Conservation (phyloP, 2,888 invertebrate genomes). For the Eupithecia subfuscata region DNA sequence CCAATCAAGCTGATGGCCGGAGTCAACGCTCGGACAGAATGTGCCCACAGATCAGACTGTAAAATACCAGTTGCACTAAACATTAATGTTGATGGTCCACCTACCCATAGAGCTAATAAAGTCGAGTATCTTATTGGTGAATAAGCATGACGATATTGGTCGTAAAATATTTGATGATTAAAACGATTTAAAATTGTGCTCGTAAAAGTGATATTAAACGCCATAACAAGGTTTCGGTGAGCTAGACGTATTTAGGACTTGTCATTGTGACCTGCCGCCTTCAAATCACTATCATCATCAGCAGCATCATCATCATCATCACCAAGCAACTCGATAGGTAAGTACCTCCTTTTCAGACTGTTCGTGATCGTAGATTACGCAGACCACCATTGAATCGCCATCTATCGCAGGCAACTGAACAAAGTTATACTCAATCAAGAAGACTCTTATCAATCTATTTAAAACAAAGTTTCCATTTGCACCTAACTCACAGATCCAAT, state of each 20-base stretch:
- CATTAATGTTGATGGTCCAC: conserved; percentile 16
- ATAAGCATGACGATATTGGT: conserved; percentile 21
- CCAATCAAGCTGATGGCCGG: background rate
- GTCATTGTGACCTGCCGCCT: background rate
- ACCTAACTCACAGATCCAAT: conserved; percentile 45
- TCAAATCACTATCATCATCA: background rate
- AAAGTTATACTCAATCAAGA: background rate
- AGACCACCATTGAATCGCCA: background rate
- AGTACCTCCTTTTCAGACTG: background rate
- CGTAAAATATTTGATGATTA: conserved; percentile 25
- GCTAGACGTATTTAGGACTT: conserved; percentile 1
- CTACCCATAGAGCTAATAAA: conserved; percentile 25
- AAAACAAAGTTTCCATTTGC: conserved; percentile 36
- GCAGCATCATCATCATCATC: conserved; percentile 2
- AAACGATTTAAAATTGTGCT: conserved; percentile 6
- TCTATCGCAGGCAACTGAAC: background rate
- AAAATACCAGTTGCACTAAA: conserved; percentile 27
- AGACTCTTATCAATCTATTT: conserved; percentile 32
- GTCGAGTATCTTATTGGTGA: conserved; percentile 26
- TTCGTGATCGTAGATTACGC: background rate
- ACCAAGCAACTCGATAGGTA: background rate
- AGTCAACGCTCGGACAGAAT: conserved; percentile 19
- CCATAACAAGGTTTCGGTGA: conserved; percentile 13
- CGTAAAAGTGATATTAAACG: conserved; percentile 16
- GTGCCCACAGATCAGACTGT: background rate